Conservation (phyloP, 2,888 invertebrate species). For the Limnephilus marmoratus region DNA sequence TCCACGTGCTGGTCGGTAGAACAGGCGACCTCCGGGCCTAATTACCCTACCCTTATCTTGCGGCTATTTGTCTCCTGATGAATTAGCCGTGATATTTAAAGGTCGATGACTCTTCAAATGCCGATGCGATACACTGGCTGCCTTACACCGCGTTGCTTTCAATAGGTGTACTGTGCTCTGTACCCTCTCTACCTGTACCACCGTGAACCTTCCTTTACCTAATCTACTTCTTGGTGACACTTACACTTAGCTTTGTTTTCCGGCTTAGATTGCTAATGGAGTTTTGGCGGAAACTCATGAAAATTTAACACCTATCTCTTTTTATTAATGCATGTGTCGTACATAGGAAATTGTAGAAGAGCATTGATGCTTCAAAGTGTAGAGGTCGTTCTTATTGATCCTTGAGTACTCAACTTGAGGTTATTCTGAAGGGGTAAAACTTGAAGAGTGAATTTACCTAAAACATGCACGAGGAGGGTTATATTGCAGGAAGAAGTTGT, state of each 20-base stretch:
- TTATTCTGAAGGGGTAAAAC: neutral
- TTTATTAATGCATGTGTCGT: neutral
- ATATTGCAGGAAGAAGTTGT: neutral
- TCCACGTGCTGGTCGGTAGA: slow-evolving; percentile 33
- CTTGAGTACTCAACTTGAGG: neutral
- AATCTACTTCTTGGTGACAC: neutral
- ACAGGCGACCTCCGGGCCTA: slow-evolving; percentile 36
- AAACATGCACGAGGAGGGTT: neutral
- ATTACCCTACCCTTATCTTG: slow-evolving; percentile 55
- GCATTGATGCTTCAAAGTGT: neutral
- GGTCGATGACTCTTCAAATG: slow-evolving; percentile 46
- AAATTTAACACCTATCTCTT: neutral
- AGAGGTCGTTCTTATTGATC: neutral
- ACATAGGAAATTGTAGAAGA: neutral
- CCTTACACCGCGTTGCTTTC: neutral
- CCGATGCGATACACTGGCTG: slow-evolving; percentile 18
- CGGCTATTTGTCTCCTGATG: slow-evolving; percentile 51
- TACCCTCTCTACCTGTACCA: neutral
- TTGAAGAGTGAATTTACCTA: neutral
- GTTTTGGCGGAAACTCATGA: neutral
- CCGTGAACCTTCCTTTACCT: neutral
- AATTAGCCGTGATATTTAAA: slow-evolving; percentile 56
- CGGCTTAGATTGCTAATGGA: neutral
- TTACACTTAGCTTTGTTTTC: neutral
- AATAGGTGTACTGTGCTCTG: neutral